Evolutionary conservation across 1,140 invertebrate species (phyloP).

Genomic region (Trichonephila clavipes): DNA sequence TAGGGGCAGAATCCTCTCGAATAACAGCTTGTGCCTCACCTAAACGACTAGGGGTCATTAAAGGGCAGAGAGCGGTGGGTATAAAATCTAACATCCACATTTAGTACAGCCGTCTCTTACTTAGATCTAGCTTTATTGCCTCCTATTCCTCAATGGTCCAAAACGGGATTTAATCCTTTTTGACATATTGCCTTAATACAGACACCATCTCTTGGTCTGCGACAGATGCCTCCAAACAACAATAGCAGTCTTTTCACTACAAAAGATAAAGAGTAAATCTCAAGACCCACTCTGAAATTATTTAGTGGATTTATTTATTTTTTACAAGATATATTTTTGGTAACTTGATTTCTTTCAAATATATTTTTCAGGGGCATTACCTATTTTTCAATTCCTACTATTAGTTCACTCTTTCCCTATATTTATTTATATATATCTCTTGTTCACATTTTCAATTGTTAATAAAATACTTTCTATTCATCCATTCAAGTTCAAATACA

Average conservation of each 20-base stretch:
- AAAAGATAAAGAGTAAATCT: background rate
- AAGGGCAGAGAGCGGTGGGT: constrained; percentile 26
- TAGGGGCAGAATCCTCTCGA: constrained; percentile 24
- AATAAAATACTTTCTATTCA: no score
- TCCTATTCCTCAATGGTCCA: constrained; percentile 53
- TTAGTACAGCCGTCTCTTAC: constrained; percentile 19
- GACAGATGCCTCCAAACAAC: constrained; percentile 16
- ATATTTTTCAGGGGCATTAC: background rate
- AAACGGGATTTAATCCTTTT: constrained; percentile 53
- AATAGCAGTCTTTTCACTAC: background rate
- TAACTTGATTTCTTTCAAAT: background rate
- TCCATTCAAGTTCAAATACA: no score
- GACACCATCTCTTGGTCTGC: background rate
- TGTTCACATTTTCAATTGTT: no score
- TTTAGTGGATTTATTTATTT: background rate
- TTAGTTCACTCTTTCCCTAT: no score
- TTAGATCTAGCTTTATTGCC: constrained; percentile 65
- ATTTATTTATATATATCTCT: no score
- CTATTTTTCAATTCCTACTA: no score
- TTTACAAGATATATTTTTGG: background rate
- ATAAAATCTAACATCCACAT: constrained; percentile 63
- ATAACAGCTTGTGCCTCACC: constrained; percentile 57
- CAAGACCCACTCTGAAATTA: background rate
- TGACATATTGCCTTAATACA: constrained; percentile 30
- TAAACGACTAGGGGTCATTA: constrained; percentile 65